Evolutionary conservation across 2,113 vertebrate species (phyloP).

Genomic region (Carassius auratus): DNA sequence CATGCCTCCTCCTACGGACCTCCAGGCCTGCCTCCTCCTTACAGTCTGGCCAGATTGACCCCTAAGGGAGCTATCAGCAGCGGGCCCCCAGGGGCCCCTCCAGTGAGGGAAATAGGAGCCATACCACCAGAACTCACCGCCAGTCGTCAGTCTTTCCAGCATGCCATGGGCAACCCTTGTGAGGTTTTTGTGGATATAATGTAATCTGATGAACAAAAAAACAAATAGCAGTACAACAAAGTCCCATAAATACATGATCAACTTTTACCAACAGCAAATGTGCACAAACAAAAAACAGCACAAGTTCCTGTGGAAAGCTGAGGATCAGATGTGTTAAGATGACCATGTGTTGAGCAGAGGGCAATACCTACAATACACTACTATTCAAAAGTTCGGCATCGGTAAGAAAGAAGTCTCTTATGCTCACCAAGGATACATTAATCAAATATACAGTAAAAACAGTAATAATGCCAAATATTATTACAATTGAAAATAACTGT

Average conservation of each 20-base stretch:
- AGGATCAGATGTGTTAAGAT: not conserved
- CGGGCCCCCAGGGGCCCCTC: constrained; percentile 86
- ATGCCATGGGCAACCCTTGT: constrained; percentile 96
- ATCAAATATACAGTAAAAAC: not conserved
- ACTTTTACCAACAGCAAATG: not conserved
- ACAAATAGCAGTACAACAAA: constrained; percentile 59
- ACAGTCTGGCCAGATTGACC: constrained; percentile 81
- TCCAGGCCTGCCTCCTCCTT: constrained; percentile 87
- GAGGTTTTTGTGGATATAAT: constrained; percentile 99
- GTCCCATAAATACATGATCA: not conserved
- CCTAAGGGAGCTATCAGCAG: constrained; percentile 73
- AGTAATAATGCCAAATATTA: not conserved
- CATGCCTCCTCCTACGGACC: constrained; percentile 86
- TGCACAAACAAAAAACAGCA: not conserved
- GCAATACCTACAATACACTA: not conserved
- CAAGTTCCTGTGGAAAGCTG: not conserved
- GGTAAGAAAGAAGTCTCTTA: not conserved
- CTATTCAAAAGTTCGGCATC: not conserved
- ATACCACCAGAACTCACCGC: constrained; percentile 92
- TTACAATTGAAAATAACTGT: not conserved
- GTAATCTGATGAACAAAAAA: constrained; percentile 69
- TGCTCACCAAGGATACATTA: not conserved
- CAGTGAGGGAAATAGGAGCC: constrained; percentile 85
- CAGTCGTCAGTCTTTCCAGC: constrained; percentile 97
- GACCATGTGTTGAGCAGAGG: not conserved